Conservation (phyloP, 2,797 vertebrate species). For the Tamandua tetradactyla region DNA sequence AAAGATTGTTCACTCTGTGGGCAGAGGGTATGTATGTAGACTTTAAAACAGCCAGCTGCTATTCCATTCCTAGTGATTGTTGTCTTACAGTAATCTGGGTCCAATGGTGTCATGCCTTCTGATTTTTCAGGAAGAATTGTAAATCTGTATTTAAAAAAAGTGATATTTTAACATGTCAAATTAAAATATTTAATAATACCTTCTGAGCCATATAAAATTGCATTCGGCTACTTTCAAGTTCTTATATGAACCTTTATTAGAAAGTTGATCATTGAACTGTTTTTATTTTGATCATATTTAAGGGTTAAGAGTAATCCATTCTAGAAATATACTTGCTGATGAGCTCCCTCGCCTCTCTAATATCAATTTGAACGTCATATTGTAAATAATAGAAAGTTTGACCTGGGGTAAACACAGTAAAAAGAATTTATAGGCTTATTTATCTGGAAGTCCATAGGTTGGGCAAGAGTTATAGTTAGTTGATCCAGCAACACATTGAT, state of each 20-base stretch:
- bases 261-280: not conserved
- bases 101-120: not conserved
- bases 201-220: not conserved
- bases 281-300: constrained; percentile 49
- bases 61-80: not conserved
- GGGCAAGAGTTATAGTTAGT: not conserved
- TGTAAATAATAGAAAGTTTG: constrained; percentile 19
- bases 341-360: not conserved
- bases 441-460: constrained; percentile 37
- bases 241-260: constrained; percentile 18
- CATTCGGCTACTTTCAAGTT: not conserved
- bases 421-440: constrained; percentile 35
- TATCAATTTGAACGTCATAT: constrained; percentile 38
- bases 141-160: constrained; percentile 38
- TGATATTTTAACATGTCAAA: constrained; percentile 11
- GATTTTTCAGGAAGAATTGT: constrained; percentile 34
- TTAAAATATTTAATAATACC: constrained; percentile 20
- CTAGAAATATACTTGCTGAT: constrained; percentile 1
- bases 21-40: not conserved
- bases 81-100: not conserved
- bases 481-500: not conserved
- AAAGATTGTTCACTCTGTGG: not conserved
- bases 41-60: not conserved
- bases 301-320: not conserved
- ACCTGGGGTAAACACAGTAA: constrained; percentile 9